These are phyloP conservation scores for Tetrax tetrax DNA, from an alignment of 2,113 vertebrate species.

Conservation along the genomic window DNA sequence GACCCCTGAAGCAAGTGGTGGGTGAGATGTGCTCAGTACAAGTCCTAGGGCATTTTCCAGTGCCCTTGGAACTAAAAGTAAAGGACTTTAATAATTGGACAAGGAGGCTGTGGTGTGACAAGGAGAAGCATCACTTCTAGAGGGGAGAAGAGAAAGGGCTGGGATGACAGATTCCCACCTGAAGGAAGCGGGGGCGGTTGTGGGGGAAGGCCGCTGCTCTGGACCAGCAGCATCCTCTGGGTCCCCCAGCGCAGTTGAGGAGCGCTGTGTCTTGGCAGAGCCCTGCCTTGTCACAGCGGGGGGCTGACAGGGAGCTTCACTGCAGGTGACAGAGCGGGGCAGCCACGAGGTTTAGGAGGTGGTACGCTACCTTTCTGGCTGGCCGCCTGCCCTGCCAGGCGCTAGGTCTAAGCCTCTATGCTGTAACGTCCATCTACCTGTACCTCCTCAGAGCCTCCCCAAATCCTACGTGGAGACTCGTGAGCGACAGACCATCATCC, in stretches of 20 bases:
- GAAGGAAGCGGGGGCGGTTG: background rate
- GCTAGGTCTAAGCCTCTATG: background rate
- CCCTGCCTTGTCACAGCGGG: background rate
- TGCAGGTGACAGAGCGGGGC: rapidly evolving
- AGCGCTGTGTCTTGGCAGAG: background rate
- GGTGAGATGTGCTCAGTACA: background rate
- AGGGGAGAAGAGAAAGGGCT: background rate
- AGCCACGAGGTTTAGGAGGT: background rate
- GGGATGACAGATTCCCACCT: background rate
- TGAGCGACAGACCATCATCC: constrained; percentile 90
- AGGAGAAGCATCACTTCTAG: background rate
- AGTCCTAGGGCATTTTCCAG: background rate
- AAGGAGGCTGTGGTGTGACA: background rate
- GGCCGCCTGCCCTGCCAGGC: background rate
- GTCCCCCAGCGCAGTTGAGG: background rate
- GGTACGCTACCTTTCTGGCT: background rate
- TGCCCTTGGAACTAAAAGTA: background rate
- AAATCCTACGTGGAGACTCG: constrained; percentile 86
- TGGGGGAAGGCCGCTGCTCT: background rate
- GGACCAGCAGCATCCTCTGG: background rate
- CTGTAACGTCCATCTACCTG: background rate
- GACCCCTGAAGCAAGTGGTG: background rate
- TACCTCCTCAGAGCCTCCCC: constrained; percentile 84
- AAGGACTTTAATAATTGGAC: background rate
- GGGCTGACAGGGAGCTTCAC: background rate